A percentile compares a stretch with the other conserved stretches of the same genome.
Evolutionary conservation across 2,797 vertebrate genomes (phyloP).

Genomic region (Crossoptilon crossoptilon): DNA sequence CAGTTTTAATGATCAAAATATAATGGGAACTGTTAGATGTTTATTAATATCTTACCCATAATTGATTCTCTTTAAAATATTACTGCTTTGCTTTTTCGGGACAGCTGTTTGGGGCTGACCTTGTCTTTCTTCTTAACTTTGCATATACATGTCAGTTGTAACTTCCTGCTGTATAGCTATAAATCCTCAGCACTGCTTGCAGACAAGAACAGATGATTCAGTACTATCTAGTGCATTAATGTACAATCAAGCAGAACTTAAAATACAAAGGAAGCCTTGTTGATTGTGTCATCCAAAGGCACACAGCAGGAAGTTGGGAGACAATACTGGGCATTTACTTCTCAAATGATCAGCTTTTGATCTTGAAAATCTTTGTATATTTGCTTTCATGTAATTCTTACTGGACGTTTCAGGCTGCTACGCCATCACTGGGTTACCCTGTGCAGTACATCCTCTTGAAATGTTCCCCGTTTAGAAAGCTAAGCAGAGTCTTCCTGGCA

Average conservation of each 20-base stretch:
- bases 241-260: constrained; percentile 11
- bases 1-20: background rate
- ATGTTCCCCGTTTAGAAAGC: background rate
- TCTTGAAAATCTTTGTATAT: background rate
- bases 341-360: constrained; percentile 50
- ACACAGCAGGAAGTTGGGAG: constrained; percentile 55
- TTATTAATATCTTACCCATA: background rate
- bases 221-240: constrained; percentile 17
- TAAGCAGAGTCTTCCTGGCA: constrained; percentile 8
- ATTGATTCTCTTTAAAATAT: background rate
- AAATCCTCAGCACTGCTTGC: constrained; percentile 13
- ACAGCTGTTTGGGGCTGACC: background rate
- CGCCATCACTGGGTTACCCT: background rate
- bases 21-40: background rate
- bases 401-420: background rate
- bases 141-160: background rate
- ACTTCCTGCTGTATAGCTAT: background rate
- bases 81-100: background rate
- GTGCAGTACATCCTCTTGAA: background rate
- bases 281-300: constrained; percentile 41
- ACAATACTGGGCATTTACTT: constrained; percentile 53
- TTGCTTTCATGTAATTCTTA: constrained; percentile 35
- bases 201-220: constrained; percentile 28
- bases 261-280: constrained; percentile 60
- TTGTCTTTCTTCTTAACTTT: constrained; percentile 16